Base-by-base conservation (phyloP, 2,113 vertebrate genomes). In the Clarias batrachus region DNA sequence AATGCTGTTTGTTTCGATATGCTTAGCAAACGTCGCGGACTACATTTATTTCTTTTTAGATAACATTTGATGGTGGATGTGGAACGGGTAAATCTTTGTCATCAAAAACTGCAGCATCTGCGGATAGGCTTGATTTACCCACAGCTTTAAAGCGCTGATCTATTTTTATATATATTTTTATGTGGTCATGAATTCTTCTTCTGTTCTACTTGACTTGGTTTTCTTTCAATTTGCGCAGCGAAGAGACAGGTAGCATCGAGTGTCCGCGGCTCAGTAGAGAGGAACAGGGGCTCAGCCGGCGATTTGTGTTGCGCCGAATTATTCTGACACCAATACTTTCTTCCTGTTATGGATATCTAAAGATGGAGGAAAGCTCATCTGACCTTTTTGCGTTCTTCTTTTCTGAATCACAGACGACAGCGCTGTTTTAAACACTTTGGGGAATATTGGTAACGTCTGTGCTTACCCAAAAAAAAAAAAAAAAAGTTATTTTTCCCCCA, bases 381-480 rank as follows among this genome's bases (percentile, higher is more conserved):
- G 92, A 93, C 93, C 91, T 93, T 92, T 48, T 92, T 83, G 62
- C 23, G n/a, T 90, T 89, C 88, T 89, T 89, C 82, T 33, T 80
- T 87, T 81, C 13, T 23, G 86, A 90, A 86, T 93, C 90, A 92
- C 87, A 85, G 30, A 90, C 86, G 85, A 88, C 81, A 88, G 88
- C 87, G 90, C 48, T 48, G 8, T 48, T 48, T 93, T 92, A 91
- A 93, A 90, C 88, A 91, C 90, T 93, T 92, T 90, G 85, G 82
- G 89, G 92, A 92, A 89, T 92, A 92, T 91, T 87, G 87, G 89
- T 89, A 87, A 86, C 82, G 90, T 86, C 88, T 79, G 48, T 27
- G 62, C 86, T 85, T 88, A 86, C 76, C 81, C 81, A 87, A 87
- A 80, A 54, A 48, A 54, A 56, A 21, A 76, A n/a, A 33, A 54